Base-by-base conservation (phyloP, 92 coral and sea anemone genomes). In the Paragorgia papillata region DNA sequence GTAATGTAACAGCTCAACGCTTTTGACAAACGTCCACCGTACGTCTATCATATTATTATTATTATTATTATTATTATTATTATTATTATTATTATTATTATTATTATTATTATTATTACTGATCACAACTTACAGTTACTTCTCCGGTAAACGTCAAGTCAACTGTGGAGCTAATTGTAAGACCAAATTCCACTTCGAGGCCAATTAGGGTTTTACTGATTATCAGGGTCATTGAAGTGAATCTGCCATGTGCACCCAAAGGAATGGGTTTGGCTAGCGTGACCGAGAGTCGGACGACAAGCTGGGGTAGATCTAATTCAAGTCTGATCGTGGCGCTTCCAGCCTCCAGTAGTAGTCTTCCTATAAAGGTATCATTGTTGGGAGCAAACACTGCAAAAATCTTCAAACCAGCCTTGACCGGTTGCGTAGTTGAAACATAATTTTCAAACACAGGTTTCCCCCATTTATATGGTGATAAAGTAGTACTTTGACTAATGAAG, bases 191-290 rank as follows among this genome's bases (percentile, higher is more conserved):
- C 18, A 68, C n/a, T 13, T 27, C 9, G 8, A 68, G 37, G 48
- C 75, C 75, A 68, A 68, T 68, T 22, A 68, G 39, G 4, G 33
- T 14, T 9, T 46, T 68, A 21, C 75, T 68, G 39, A 68, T 49
- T 12, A 68, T 32, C 29, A 68, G n/a, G 7, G 31, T 32, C 75
- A 68, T 68, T 9, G 53, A 39, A 19, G 20, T 30, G 34, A 68
- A 68, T 24, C 25, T 49, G 21, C 75, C 32, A 15, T 28, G 24
- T 18, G 7, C 19, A 0, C 10, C n/a, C 13, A 68, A 29, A 28
- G 53, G 20, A 66, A 66, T 43, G 8, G 58, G 58, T 19, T 25
- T 15, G 22, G 58, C 59, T 17, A 66, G 49, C 2, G 35, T 43
- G 35, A 66, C 10, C 0, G 20, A 29, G 49, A 66, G 30, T 24